These are phyloP conservation scores for Colossoma macropomum DNA, from an alignment of 2,113 vertebrate species.

Conservation along the genomic window DNA sequence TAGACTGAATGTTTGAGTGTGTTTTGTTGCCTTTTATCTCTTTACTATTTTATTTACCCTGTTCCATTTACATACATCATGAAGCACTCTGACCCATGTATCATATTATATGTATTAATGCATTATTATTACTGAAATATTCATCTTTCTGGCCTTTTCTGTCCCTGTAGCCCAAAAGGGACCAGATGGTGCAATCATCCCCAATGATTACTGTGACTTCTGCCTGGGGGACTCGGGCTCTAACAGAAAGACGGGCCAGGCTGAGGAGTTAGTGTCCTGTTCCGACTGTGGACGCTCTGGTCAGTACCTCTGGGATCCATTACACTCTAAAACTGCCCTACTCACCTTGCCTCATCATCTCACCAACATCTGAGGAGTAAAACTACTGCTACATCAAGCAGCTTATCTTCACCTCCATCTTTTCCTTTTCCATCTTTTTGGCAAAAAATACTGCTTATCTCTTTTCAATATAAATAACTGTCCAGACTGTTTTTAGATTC, in stretches of 20 bases:
- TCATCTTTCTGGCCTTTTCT: background rate
- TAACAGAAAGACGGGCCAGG: conserved; percentile 95
- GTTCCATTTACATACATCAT: too few relatives aligned
- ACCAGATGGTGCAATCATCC: conserved; percentile 90
- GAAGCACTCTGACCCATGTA: too few relatives aligned
- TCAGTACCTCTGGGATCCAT: conserved; percentile 75
- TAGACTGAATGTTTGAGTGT: too few relatives aligned
- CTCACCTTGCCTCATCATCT: conserved; percentile 25
- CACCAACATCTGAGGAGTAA: background rate
- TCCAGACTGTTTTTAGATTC: too few relatives aligned
- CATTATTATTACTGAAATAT: background rate
- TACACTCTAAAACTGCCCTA: background rate
- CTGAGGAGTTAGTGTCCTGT: conserved; percentile 96
- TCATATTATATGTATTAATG: too few relatives aligned
- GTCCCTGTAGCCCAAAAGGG: conserved; percentile 89
- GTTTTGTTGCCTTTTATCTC: too few relatives aligned
- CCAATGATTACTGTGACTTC: conserved; percentile 99
- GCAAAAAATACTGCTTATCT: too few relatives aligned
- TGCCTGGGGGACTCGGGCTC: conserved; percentile 95
- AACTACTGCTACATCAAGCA: conserved; percentile 11
- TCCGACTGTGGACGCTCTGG: conserved; percentile 98
- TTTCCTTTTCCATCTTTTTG: background rate
- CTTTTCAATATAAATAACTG: too few relatives aligned
- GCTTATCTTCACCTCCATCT: conserved; percentile 9
- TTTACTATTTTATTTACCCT: too few relatives aligned